Evolutionary conservation across 2,888 invertebrate species (phyloP).

Genomic region (Tinea trinotella): DNA sequence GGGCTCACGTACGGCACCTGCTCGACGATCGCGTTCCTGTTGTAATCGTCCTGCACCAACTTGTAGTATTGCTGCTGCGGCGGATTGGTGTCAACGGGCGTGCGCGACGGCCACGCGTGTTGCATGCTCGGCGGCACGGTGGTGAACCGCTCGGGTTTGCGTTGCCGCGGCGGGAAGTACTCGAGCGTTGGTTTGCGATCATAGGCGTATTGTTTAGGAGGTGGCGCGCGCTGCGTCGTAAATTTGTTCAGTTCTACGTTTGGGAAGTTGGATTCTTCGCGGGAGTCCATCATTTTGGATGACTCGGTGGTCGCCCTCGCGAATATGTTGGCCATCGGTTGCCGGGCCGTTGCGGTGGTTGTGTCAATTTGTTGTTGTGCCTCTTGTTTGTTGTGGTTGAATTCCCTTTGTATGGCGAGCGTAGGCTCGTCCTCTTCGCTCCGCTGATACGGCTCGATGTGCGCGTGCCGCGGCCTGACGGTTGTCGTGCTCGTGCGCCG

Average conservation of each 20-base stretch:
- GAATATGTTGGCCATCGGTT: not conserved
- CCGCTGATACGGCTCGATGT: no score
- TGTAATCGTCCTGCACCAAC: slow-evolving; percentile 30
- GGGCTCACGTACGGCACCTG: not conserved
- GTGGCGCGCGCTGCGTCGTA: not conserved
- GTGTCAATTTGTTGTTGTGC: not conserved
- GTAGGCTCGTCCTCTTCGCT: not conserved
- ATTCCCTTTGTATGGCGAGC: not conserved
- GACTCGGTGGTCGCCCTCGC: not conserved
- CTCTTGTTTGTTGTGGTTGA: not conserved
- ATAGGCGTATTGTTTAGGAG: slow-evolving; percentile 22
- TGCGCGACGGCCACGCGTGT: no score
- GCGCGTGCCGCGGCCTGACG: no score
- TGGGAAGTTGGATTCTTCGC: not conserved
- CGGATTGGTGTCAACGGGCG: not conserved
- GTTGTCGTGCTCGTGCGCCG: no score
- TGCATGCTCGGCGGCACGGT: not conserved
- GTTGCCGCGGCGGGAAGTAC: slow-evolving; percentile 48
- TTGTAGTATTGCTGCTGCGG: slow-evolving; percentile 28
- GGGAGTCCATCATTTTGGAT: not conserved
- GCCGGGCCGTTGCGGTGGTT: no score
- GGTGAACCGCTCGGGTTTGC: not conserved
- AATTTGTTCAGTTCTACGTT: not conserved
- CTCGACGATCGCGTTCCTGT: slow-evolving; percentile 26
- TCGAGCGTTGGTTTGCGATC: slow-evolving; percentile 50